Evolutionary conservation across 2,113 vertebrate genomes (phyloP).

Genomic region (Neomonachus schauinslandi): DNA sequence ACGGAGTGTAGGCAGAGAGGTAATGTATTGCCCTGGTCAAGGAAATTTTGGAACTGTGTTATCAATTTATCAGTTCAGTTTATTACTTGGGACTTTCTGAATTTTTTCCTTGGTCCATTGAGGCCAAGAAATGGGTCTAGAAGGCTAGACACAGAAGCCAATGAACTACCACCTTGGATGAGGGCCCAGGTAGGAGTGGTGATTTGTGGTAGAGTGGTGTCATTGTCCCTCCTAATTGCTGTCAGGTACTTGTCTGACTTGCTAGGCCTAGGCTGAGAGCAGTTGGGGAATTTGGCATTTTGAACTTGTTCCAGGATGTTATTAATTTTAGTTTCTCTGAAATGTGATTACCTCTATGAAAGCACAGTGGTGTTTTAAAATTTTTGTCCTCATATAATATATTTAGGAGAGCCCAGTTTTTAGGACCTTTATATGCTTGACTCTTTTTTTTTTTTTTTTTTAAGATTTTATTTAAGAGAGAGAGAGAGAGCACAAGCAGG

Average conservation of each 20-base stretch:
- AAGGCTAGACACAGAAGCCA: background rate
- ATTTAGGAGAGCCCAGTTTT: background rate
- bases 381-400: background rate
- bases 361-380: background rate
- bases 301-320: background rate
- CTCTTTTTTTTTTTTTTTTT: background rate
- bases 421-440: background rate
- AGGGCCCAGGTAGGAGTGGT: background rate
- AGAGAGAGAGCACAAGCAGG: too few species aligned
- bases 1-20: background rate
- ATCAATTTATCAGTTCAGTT: background rate
- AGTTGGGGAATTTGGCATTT: constrained; percentile 15
- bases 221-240: background rate
- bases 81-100: background rate
- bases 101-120: background rate
- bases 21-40: background rate
- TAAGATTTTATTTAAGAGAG: too few species aligned
- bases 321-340: constrained; percentile 33
- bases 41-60: background rate
- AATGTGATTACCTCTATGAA: fast-evolving
- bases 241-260: background rate
- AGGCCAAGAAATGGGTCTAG: background rate
- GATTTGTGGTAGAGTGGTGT: background rate
- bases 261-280: background rate
- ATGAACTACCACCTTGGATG: background rate